Evolutionary conservation across 2,113 vertebrate genomes (phyloP), one percentile per base, ranked within the genome.

Genomic region (Gobiocypris rarus): DNA sequence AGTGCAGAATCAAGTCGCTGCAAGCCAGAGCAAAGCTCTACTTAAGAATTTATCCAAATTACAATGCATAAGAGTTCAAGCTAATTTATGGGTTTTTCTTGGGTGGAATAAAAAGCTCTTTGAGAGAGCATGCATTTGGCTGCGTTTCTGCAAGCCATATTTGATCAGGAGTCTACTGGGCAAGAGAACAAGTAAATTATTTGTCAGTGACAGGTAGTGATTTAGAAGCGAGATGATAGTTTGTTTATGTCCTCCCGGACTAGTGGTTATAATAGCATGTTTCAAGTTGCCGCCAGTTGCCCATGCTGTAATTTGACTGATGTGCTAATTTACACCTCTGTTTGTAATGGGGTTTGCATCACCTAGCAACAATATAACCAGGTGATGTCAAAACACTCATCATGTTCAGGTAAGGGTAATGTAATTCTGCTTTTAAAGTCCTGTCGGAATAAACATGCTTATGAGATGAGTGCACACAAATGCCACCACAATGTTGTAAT

Each of bases 211-310:
- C 19, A 45, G 75, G 31, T 85, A 71, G 81, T 90, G 85, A 92
- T 92, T 89, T 92, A 90, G 86, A 89, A 84, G 59, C 24, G 52
- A 70, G 67, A 31, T 83, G 69, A 83, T 87, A 63, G 77, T 86
- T 86, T 88, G 75, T 88, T 82, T 82, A 88, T 82, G 77, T 48
- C 52, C 79, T 78, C 87, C 83, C 90, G 88, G 90, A 89, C 88
- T 65, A 83, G 90, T 90, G 90, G 87, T 88, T 89, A 88, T 88
- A 90, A 90, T 87, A 90, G 90, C 86, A 88, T 52, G 58, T 84
- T 88, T 87, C 73, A 83, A 91, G 87, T 84, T 50, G 63, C 83
- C 86, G 84, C 84, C 87, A 87, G 83, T n/a, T 4, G 70, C 82
- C 82, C 67, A 50, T 83, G 59, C 80, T 84, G 69, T 81, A 79